A percentile compares a stretch with the other conserved stretches of the same genome.
Conservation (phyloP, 2,797 vertebrate species). For the Phalanger gymnotis region DNA sequence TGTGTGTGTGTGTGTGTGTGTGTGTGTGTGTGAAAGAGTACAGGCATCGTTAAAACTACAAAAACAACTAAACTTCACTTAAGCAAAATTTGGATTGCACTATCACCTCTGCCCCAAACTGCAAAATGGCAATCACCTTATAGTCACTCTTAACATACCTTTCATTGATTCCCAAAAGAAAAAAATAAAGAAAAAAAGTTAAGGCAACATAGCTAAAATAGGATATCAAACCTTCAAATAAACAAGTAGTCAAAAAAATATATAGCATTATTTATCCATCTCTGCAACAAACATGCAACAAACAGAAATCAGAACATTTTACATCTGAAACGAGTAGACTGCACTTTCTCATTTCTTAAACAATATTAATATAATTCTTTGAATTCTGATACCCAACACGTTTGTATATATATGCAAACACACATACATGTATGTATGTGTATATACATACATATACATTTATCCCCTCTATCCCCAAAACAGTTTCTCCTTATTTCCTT, state of each 20-base stretch:
- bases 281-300: neutral
- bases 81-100: constrained; percentile 28
- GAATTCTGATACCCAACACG: neutral
- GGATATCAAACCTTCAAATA: neutral
- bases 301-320: neutral
- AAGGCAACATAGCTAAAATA: neutral
- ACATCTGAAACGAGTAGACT: neutral
- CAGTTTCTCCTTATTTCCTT: neutral
- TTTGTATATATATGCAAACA: neutral
- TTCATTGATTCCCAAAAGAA: constrained; percentile 4
- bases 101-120: constrained; percentile 12
- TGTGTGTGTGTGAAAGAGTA: too few species aligned
- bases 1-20: too few species aligned
- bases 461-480: neutral
- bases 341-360: neutral
- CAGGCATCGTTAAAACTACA: neutral
- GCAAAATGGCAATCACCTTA: neutral
- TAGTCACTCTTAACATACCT: neutral
- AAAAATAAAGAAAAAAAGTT: neutral
- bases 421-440: neutral
- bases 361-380: neutral
- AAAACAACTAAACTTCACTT: neutral
- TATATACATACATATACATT: neutral
- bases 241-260: neutral
- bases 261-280: neutral